Conservation (phyloP, 2,797 vertebrate genomes). For the Erpetoichthys calabaricus region DNA sequence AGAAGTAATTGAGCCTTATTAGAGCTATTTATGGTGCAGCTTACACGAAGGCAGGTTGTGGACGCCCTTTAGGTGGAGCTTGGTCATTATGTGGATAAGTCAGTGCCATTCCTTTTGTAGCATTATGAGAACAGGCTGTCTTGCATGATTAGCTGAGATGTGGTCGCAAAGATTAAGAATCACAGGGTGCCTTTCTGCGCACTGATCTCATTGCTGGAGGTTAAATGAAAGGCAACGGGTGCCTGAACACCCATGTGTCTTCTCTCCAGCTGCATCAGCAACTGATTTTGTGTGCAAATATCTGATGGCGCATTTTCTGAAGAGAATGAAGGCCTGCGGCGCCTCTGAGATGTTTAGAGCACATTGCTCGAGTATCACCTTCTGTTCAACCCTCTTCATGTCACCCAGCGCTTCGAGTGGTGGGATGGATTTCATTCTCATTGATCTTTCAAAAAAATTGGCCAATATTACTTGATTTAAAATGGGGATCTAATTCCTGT, state of each 20-base stretch:
- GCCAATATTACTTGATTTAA: too few relatives aligned
- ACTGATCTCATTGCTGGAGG: constrained; percentile 3
- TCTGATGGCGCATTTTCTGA: not conserved
- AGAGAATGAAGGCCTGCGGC: too few relatives aligned
- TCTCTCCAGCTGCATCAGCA: not conserved
- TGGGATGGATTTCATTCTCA: too few relatives aligned
- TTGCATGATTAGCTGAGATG: constrained; percentile 5
- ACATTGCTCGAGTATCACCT: too few relatives aligned
- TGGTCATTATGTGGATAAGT: constrained; percentile 2
- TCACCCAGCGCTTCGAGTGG: too few relatives aligned
- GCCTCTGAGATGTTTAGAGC: too few relatives aligned
- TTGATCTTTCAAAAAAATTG: too few relatives aligned
- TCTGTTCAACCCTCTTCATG: too few relatives aligned
- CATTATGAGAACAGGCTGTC: not conserved
- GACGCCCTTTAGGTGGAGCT: not conserved
- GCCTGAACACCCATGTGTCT: not conserved
- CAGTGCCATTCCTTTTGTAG: constrained; percentile 1
- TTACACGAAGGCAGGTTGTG: not conserved
- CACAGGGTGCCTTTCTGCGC: constrained; percentile 3
- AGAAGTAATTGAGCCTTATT: constrained; percentile 11
- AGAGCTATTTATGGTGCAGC: constrained; percentile 2
- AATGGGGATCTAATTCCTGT: too few relatives aligned
- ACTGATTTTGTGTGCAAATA: not conserved
- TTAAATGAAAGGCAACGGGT: constrained; percentile 4
- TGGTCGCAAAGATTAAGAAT: constrained; percentile 4